Evolutionary conservation across 2,888 invertebrate genomes (phyloP).

Genomic region (Macrostomum cliftonense): DNA sequence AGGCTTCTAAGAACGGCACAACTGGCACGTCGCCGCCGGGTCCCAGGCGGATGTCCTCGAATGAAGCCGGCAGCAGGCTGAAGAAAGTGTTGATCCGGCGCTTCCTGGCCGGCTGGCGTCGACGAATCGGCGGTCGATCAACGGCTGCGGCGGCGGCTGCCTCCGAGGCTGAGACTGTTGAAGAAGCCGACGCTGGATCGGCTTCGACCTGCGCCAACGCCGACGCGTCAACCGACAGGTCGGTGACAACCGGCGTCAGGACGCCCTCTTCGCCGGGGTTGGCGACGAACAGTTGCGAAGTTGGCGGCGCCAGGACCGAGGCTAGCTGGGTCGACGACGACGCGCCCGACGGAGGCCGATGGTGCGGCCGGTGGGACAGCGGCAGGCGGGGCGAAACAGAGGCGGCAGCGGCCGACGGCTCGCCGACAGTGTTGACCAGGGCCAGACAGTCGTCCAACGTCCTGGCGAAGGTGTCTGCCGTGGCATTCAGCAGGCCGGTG

Average conservation of each 20-base stretch:
- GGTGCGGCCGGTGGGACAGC: not conserved
- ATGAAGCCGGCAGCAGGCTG: slow-evolving; percentile 20
- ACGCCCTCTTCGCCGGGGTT: not conserved
- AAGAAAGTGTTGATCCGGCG: slow-evolving; percentile 16
- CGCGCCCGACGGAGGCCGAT: not conserved
- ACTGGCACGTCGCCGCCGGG: slow-evolving; percentile 27
- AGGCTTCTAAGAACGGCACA: slow-evolving; percentile 24
- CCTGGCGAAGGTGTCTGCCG: slow-evolving; percentile 63
- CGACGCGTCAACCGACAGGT: not conserved
- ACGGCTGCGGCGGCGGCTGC: too few species aligned
- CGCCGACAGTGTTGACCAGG: slow-evolving; percentile 19
- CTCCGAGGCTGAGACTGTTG: too few species aligned
- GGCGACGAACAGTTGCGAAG: not conserved
- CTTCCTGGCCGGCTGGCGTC: slow-evolving; percentile 13
- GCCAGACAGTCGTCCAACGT: slow-evolving; percentile 61
- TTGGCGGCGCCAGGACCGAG: not conserved
- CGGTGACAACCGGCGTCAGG: too few species aligned
- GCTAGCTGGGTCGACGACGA: not conserved
- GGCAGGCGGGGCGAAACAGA: not conserved
- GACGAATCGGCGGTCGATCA: not conserved
- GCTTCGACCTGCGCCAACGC: too few species aligned
- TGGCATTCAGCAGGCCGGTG: slow-evolving; percentile 52
- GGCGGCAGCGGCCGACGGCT: not conserved
- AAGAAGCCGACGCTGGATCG: too few species aligned
- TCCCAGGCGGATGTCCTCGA: slow-evolving; percentile 21